phyloP scores from a whole-genome alignment of 1,140 invertebrate genomes.

The Polypedilum vanderplanki region DNA sequence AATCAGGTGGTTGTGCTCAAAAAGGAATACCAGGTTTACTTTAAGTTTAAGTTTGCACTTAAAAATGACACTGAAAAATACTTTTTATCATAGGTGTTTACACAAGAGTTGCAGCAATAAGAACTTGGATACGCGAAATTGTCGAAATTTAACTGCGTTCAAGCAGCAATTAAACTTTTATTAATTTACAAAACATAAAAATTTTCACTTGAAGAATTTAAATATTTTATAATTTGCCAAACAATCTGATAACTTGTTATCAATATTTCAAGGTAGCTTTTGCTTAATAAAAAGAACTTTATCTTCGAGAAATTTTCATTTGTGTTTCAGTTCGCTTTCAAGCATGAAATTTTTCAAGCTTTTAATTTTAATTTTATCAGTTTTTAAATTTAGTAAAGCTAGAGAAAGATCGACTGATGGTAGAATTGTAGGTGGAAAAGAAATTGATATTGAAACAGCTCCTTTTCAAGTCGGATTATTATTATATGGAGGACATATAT shows the following conservation, averaged over 20 bases:
- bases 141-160: background rate
- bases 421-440: background rate
- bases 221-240: background rate
- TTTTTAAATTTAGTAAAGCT: background rate
- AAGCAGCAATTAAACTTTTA: background rate
- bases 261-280: background rate
- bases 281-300: background rate
- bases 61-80: background rate
- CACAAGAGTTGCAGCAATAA: background rate
- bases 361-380: background rate
- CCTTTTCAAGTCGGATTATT: background rate
- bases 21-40: background rate
- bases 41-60: background rate
- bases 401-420: background rate
- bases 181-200: background rate
- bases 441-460: background rate
- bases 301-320: background rate
- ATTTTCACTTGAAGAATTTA: background rate
- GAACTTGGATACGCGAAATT: background rate
- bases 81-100: background rate
- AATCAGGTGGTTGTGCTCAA: background rate
- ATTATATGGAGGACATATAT: background rate
- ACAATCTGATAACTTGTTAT: background rate
- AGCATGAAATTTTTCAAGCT: background rate
- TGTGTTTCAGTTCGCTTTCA: background rate